Percentiles rank a stretch among this genome's conserved stretches.
Evolutionary conservation across 2,797 vertebrate species (phyloP).

Genomic region (Takifugu ocellatus): DNA sequence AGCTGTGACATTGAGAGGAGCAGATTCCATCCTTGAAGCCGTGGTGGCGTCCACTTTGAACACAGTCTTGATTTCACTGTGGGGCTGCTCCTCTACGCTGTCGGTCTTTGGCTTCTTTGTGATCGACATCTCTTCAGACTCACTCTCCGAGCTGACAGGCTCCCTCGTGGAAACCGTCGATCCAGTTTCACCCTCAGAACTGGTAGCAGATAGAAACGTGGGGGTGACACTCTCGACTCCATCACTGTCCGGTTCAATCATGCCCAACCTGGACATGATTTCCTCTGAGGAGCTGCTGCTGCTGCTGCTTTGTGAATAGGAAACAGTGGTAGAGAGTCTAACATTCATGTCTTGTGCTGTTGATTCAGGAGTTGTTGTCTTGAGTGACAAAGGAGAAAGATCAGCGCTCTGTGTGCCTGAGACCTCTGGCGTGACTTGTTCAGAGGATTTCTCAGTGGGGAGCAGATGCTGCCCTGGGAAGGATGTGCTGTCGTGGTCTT

Average conservation of each 20-base stretch:
- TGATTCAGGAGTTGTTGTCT: constrained; percentile 14
- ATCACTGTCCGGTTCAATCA: constrained; percentile 5
- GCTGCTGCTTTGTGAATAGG: constrained; percentile 32
- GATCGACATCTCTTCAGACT: constrained; percentile 23
- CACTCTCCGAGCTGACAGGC: constrained; percentile 22
- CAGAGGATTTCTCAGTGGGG: constrained; percentile 32
- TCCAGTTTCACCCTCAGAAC: constrained; percentile 6
- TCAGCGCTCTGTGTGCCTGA: constrained; percentile 29
- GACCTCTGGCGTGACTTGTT: constrained; percentile 46
- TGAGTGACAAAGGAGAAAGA: constrained; percentile 13
- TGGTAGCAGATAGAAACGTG: constrained; percentile 8
- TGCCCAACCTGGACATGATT: constrained; percentile 12
- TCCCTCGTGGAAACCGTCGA: constrained; percentile 19
- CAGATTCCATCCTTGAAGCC: constrained; percentile 29
- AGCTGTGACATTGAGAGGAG: constrained; percentile 16
- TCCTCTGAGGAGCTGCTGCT: constrained; percentile 26
- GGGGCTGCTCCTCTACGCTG: constrained; percentile 20
- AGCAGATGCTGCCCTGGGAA: constrained; percentile 20
- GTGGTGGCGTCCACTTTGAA: constrained; percentile 54
- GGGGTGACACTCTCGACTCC: constrained; percentile 7
- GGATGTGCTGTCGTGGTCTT: constrained; percentile 17
- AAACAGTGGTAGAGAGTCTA: constrained; percentile 10
- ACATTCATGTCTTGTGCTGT: constrained; percentile 17
- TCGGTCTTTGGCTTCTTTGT: constrained; percentile 26
- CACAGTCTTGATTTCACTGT: constrained; percentile 55